Evolutionary conservation across 1,140 invertebrate species (phyloP).

Genomic region (Drosophila grimshawi): DNA sequence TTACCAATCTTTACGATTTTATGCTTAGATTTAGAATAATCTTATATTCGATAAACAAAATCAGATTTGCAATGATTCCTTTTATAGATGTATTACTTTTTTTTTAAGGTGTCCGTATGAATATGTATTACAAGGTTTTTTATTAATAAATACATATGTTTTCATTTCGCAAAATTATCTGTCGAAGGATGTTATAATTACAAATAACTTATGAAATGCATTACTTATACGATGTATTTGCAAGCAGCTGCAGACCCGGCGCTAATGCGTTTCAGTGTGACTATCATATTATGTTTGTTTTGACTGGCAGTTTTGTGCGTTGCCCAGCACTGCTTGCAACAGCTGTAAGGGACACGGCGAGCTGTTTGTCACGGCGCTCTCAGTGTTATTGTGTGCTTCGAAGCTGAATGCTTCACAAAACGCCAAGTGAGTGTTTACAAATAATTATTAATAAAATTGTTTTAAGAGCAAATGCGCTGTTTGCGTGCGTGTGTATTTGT

Average conservation of each 20-base stretch:
- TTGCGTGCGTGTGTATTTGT: slow-evolving; percentile 26
- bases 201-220: not conserved
- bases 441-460: slow-evolving; percentile 63
- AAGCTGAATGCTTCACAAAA: slow-evolving; percentile 45
- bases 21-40: not conserved
- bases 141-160: not conserved
- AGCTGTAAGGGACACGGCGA: slow-evolving; percentile 54
- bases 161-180: too few relatives aligned
- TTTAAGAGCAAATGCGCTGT: slow-evolving; percentile 29
- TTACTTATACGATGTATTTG: slow-evolving; percentile 21
- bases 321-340: slow-evolving; percentile 50
- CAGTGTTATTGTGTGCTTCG: slow-evolving; percentile 54
- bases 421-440: slow-evolving; percentile 50
- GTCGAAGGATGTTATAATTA: too few relatives aligned
- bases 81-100: not conserved
- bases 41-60: too few relatives aligned
- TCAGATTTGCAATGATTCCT: too few relatives aligned
- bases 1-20: not conserved
- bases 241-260: slow-evolving; percentile 3
- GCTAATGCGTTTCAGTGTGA: slow-evolving; percentile 16
- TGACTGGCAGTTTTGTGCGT: slow-evolving; percentile 20
- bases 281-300: slow-evolving; percentile 49
- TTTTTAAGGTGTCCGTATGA: too few relatives aligned
- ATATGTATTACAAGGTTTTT: too few relatives aligned
- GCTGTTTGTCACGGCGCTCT: slow-evolving; percentile 18